Percentiles rank a stretch among this genome's conserved stretches.
phyloP scores from a whole-genome alignment of 2,113 vertebrate genomes.

The Bambusicola thoracicus region DNA sequence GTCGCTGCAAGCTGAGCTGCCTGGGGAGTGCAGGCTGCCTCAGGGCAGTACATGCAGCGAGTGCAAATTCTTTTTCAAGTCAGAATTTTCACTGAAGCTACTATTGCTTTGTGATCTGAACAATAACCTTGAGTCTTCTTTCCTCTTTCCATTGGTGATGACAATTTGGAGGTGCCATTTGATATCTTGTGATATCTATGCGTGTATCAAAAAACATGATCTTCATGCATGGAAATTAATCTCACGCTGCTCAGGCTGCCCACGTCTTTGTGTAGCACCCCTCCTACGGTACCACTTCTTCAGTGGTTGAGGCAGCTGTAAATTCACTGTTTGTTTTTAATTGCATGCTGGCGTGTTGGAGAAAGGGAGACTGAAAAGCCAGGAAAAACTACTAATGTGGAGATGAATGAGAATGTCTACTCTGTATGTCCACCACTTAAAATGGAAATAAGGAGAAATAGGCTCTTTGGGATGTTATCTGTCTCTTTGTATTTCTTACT shows the following conservation, averaged over 20 bases:
- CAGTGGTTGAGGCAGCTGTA: not conserved
- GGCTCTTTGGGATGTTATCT: not conserved
- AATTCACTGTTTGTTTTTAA: not conserved
- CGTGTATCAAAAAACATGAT: not conserved
- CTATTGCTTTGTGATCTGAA: not conserved
- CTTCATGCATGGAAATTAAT: not conserved
- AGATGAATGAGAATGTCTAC: not conserved
- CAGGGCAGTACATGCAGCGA: not conserved
- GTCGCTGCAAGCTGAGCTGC: not conserved
- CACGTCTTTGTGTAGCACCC: not conserved
- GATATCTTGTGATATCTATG: not conserved
- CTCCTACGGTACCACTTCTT: not conserved
- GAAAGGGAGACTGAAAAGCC: constrained; percentile 6
- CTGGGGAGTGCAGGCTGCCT: not conserved
- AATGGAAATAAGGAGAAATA: not conserved
- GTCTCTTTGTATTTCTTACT: not conserved
- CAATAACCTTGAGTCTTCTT: not conserved
- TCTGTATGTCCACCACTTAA: not conserved
- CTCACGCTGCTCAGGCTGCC: not conserved
- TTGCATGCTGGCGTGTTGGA: not conserved
- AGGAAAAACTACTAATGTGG: not conserved
- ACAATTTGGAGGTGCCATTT: not conserved
- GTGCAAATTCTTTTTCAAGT: not conserved
- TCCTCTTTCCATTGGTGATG: not conserved
- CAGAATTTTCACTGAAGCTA: not conserved